Evolutionary conservation across 2,113 vertebrate genomes (phyloP), one percentile per base, ranked within the genome.

Genomic region (Coracopsis vasa): DNA sequence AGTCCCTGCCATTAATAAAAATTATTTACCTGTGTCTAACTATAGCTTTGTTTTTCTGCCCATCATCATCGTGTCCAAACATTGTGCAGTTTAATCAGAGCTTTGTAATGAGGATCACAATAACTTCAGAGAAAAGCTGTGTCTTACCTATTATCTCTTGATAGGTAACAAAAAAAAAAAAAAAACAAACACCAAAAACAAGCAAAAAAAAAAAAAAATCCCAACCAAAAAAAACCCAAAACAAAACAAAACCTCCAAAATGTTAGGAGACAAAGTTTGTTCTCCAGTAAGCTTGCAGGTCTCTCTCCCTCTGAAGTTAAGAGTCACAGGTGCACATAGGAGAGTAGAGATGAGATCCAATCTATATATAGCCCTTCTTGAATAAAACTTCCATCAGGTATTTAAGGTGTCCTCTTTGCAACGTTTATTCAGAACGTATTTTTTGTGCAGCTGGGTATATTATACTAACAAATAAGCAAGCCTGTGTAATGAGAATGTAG

Each of bases 401-500:
- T 92, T 93, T 69, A 75, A 54, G 58, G 80, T 65, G 47, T 56
- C 80, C 41, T 72, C 73, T 88, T 89, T 73, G 41, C 53, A 66
- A 1, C 94, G 80, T 94, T 96, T 94, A 94, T 94, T 85, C 48
- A 80, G 64, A 88, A 90, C 51, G 21, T 74, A 44, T 91, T 88
- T 95, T 92, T 86, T 44, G 33, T 93, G 70, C 84, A 90, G 29
- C 75, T 95, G 47, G 28, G 35, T 80, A 65, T 88, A 90, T 91
- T 94, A 58, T 61, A 80, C 56, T 84, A 94, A 85, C 50, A 91
- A 94, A 89, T 86, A 86, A 90, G 67, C 20, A 81, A 94, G 82
- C 56, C 27, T 69, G 28, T 69, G 56, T 71, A 95, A 89, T 88
- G 27, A 93, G 62, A 94, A 73, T 10, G 3, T 70, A 83, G 16